Evolutionary conservation across 1,140 invertebrate species (phyloP).

Genomic region (Asobara japonica): DNA sequence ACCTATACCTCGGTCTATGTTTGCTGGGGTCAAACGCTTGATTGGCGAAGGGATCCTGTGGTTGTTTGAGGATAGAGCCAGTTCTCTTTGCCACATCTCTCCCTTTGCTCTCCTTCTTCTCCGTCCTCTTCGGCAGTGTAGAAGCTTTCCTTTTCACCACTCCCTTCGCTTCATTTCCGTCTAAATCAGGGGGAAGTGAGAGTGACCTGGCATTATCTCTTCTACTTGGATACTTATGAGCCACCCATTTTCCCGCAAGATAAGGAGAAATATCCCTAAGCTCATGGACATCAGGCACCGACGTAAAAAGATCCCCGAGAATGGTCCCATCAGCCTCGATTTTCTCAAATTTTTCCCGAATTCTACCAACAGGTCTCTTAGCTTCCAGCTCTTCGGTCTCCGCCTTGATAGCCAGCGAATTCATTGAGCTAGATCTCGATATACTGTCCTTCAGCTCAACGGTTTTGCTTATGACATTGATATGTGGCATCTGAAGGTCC

Average conservation of each 20-base stretch:
- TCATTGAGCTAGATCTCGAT: slow-evolving; percentile 48
- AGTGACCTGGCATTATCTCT: slow-evolving; percentile 73
- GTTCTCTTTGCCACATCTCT: slow-evolving; percentile 52
- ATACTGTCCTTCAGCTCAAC: slow-evolving; percentile 72
- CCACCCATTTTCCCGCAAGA: slow-evolving; percentile 79
- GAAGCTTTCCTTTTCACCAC: slow-evolving; percentile 5
- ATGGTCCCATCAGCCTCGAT: slow-evolving; percentile 67
- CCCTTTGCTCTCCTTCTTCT: slow-evolving; percentile 38
- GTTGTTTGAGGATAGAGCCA: slow-evolving; percentile 72
- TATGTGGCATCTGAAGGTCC: slow-evolving; percentile 84
- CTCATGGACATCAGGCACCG: slow-evolving; percentile 81
- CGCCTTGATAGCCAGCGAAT: slow-evolving; percentile 48
- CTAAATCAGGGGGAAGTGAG: slow-evolving; percentile 65
- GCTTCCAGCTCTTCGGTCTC: slow-evolving; percentile 58
- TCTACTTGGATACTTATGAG: slow-evolving; percentile 76
- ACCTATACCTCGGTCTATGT: slow-evolving; percentile 79
- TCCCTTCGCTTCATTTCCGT: slow-evolving; percentile 31
- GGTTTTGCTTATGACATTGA: slow-evolving; percentile 87
- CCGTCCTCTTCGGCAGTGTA: slow-evolving; percentile 6
- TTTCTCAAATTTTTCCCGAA: slow-evolving; percentile 76
- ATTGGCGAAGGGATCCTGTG: slow-evolving; percentile 72
- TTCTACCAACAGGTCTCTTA: slow-evolving; percentile 71
- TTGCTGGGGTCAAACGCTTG: slow-evolving; percentile 79
- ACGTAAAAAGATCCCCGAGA: slow-evolving; percentile 83
- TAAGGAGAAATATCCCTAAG: slow-evolving; percentile 80